A percentile compares a stretch with the other conserved stretches of the same genome.
Evolutionary conservation across 2,113 vertebrate species (phyloP).

Genomic region (Crypturellus undulatus): DNA sequence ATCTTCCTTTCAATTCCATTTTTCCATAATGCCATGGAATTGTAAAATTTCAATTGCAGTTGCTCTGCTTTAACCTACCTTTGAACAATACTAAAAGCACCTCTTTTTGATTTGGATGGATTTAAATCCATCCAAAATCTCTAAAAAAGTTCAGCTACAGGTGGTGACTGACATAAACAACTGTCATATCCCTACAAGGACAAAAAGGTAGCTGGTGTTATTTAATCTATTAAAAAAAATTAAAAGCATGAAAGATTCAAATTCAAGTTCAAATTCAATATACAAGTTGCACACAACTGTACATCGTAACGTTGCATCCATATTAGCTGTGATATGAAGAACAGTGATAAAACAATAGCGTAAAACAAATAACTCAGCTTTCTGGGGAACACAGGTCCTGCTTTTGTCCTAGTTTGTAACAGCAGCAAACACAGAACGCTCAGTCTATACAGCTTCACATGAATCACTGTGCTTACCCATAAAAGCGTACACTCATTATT

Average conservation of each 20-base stretch:
- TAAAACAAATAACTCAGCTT: constrained; percentile 51
- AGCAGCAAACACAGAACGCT: constrained; percentile 59
- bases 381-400: constrained; percentile 51
- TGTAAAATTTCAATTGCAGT: neutral
- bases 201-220: neutral
- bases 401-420: constrained; percentile 60
- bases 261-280: neutral
- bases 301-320: constrained; percentile 6
- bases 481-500: constrained; percentile 55
- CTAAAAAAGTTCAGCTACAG: neutral
- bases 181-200: neutral
- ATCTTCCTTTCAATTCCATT: neutral
- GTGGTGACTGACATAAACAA: neutral
- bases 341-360: constrained; percentile 56
- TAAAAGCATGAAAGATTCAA: neutral
- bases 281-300: neutral
- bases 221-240: neutral
- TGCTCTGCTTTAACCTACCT: neutral
- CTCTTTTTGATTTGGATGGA: neutral
- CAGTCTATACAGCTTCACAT: constrained; percentile 56
- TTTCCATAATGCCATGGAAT: neutral
- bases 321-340: constrained; percentile 12
- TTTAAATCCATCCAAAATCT: neutral
- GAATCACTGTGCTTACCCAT: constrained; percentile 43
- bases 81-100: neutral